Evolutionary conservation across 2,113 vertebrate genomes (phyloP).

Genomic region (Capreolus pygargus): DNA sequence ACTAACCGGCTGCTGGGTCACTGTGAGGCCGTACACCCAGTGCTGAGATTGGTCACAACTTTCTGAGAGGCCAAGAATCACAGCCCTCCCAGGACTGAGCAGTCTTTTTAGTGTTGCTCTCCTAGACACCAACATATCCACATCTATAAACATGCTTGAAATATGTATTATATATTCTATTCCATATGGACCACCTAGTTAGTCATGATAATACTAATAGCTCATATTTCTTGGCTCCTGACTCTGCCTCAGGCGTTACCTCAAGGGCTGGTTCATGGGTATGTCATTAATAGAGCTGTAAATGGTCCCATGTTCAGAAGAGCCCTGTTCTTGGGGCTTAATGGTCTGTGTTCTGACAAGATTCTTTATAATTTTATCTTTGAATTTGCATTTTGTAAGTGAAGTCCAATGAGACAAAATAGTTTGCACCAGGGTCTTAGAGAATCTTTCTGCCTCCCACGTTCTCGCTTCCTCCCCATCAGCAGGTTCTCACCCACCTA

Average conservation of each 20-base stretch:
- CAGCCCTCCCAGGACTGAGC: neutral
- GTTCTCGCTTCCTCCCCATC: neutral
- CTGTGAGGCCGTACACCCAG: neutral
- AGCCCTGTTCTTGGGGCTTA: neutral
- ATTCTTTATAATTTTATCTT: neutral
- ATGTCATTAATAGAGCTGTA: neutral
- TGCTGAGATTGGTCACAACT: neutral
- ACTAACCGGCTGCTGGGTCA: neutral
- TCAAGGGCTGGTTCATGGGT: neutral
- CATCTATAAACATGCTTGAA: neutral
- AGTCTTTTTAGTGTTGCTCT: neutral
- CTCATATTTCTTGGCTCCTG: neutral
- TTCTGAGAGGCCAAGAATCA: neutral
- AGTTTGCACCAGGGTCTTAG: neutral
- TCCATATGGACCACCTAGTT: neutral
- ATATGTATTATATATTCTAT: neutral
- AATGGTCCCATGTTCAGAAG: neutral
- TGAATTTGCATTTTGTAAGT: neutral
- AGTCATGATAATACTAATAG: neutral
- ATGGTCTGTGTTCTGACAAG: neutral
- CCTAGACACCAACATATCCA: neutral
- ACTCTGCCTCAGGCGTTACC: neutral
- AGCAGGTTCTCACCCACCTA: neutral
- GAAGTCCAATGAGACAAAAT: neutral
- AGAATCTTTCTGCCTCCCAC: neutral